These are phyloP conservation scores for Heliconius himera DNA, from an alignment of 1,140 invertebrate genomes.

Conservation along the genomic window DNA sequence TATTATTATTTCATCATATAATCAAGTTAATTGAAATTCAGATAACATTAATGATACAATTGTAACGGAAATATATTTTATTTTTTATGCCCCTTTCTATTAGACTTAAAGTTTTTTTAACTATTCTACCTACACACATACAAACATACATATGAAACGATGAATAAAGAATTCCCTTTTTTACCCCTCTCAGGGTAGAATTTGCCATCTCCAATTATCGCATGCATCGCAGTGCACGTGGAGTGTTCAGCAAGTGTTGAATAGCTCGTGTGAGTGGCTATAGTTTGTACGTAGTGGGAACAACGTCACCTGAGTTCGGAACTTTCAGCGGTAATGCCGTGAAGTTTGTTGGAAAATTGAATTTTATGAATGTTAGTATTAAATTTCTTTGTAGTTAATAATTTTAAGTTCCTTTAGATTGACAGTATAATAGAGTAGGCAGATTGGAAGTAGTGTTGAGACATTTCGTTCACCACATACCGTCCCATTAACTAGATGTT, in stretches of 20 bases:
- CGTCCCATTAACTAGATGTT: no score
- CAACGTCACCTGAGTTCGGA: constrained; percentile 68
- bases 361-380: constrained; percentile 60
- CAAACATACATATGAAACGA: no score
- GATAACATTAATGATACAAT: background rate
- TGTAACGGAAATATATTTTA: background rate
- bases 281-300: constrained; percentile 62
- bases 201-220: constrained; percentile 28
- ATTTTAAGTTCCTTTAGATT: no score
- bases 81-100: no score
- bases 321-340: constrained; percentile 61
- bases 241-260: constrained; percentile 32
- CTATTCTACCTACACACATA: background rate
- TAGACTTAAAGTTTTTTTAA: no score
- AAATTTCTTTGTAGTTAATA: constrained; percentile 24
- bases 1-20: no score
- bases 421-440: no score
- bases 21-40: no score
- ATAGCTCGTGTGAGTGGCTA: constrained; percentile 35
- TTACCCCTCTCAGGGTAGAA: background rate
- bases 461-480: no score
- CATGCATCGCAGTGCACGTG: constrained; percentile 23
- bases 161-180: background rate
- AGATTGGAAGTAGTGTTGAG: no score
- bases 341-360: constrained; percentile 62